Percentiles rank a stretch among this genome's conserved stretches.
Conservation (phyloP, 2,888 invertebrate species). For the Prosopocoilus inquinatus region DNA sequence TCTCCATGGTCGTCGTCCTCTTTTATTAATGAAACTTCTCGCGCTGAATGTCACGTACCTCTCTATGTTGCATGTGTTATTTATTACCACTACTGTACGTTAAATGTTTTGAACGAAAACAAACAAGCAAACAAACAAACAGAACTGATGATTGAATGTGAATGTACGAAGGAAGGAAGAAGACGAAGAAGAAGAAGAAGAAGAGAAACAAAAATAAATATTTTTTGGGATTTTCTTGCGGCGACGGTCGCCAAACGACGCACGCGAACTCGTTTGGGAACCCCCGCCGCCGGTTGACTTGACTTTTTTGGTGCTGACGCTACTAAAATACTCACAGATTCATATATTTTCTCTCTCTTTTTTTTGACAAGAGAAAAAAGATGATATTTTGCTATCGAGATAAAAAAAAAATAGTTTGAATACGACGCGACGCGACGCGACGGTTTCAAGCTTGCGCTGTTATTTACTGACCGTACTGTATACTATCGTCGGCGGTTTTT, state of each 20-base stretch:
- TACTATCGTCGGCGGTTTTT: too few relatives aligned
- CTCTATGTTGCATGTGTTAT: constrained; percentile 19
- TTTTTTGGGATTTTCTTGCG: constrained; percentile 2
- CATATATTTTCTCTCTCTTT: too few relatives aligned
- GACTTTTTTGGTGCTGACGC: constrained; percentile 13
- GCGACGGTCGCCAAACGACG: neutral
- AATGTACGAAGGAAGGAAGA: too few relatives aligned
- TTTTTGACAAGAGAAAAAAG: constrained; percentile 6
- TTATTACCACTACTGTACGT: constrained; percentile 9
- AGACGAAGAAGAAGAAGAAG: too few relatives aligned
- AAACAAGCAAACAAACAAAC: too few relatives aligned
- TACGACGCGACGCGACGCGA: too few relatives aligned
- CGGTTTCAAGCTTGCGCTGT: too few relatives aligned
- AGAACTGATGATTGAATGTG: constrained; percentile 1
- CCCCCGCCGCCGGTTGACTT: too few relatives aligned
- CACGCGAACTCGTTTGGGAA: neutral
- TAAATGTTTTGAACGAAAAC: constrained; percentile 17
- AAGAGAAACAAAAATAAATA: neutral
- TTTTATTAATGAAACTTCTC: too few relatives aligned
- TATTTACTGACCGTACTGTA: too few relatives aligned
- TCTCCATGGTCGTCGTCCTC: too few relatives aligned
- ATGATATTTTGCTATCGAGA: constrained; percentile 16
- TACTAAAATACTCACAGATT: too few relatives aligned
- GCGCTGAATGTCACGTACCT: neutral
- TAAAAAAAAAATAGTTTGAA: constrained; percentile 3